These are phyloP conservation scores for Boulengeromyrus knoepffleri DNA, from an alignment of 2,113 vertebrate genomes.

Conservation along the genomic window DNA sequence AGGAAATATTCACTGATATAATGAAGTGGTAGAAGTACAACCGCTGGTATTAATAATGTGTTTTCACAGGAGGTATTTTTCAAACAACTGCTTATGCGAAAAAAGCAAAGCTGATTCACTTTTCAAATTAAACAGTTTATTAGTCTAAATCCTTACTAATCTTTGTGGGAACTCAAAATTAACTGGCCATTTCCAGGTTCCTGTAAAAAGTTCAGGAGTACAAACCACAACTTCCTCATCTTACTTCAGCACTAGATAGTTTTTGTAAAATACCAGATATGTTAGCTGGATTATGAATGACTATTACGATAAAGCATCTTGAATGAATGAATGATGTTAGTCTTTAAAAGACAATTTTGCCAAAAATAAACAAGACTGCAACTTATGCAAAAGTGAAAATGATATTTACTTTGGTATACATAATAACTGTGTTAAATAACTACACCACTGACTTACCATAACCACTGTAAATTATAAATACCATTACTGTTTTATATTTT, in stretches of 20 bases:
- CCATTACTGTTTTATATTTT: not conserved
- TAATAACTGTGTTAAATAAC: not conserved
- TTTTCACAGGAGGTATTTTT: not conserved
- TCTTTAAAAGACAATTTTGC: not conserved
- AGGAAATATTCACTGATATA: not conserved
- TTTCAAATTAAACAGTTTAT: constrained; percentile 42
- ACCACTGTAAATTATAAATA: not conserved
- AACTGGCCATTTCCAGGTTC: constrained; percentile 44
- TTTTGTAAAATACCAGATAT: constrained; percentile 32
- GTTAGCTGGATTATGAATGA: constrained; percentile 43
- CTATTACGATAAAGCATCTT: constrained; percentile 24
- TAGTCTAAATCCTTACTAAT: constrained; percentile 54
- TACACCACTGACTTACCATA: not conserved
- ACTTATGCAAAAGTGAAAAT: not conserved
- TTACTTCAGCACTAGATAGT: constrained; percentile 24
- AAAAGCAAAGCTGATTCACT: constrained; percentile 37
- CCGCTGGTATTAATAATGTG: not conserved
- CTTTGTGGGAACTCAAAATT: constrained; percentile 56
- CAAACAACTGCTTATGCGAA: constrained; percentile 28
- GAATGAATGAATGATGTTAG: constrained; percentile 21
- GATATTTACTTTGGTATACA: not conserved
- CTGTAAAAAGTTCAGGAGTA: constrained; percentile 34
- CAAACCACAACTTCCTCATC: constrained; percentile 24
- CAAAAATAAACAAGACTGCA: not conserved
- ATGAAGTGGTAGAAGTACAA: not conserved